Evolutionary conservation across 2,113 vertebrate species (phyloP), one percentile per base, ranked within the genome.

Genomic region (Tonatia bakeri): DNA sequence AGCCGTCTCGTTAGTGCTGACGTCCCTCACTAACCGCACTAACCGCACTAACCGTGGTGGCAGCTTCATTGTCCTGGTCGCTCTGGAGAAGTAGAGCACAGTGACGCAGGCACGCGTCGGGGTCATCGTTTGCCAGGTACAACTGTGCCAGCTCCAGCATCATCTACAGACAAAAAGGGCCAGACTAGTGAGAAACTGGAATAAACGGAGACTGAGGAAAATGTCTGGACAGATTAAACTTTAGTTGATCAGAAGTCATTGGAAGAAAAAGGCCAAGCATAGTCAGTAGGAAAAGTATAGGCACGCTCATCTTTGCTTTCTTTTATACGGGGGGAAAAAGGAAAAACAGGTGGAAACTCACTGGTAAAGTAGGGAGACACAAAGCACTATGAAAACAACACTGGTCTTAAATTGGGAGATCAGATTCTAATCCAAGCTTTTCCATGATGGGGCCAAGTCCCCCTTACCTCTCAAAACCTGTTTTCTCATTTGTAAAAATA

Each of bases 121-220:
- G 98, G 79, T 99, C 99, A 22, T 99, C 99, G 43, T 99, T 99
- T 5, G 99, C 99, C 22, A 99, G 99, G 96, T 99, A 99, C 3
- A 99, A 92, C 69, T 98, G 99, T 4, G 99, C 99, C 97, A 99
- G 98, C 96, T 99, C 99, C 98, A 99, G 83, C 99, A 99, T 99
- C 75, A 99, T 99, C 99, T 99, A 89, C 1, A 61, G 3, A 97
- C 50, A 31, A 65, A 86, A 61, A 84, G 33, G 5, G 19, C 73
- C 96, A 96, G 83, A 90, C 28, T 36, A 61, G 81, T 76, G 20
- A 94, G 87, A 95, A 61, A 87, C 6, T 47, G 19, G 38, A 54
- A 67, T 54, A 67, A 91, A 88, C 52, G 52, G n/a, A 54, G 11
- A 69, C 69, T n/a, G 7, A 92, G n/a, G 33, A 31, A 76, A 73